These are phyloP conservation scores for Silurus glanis DNA, from an alignment of 2,113 vertebrate species.

Conservation along the genomic window DNA sequence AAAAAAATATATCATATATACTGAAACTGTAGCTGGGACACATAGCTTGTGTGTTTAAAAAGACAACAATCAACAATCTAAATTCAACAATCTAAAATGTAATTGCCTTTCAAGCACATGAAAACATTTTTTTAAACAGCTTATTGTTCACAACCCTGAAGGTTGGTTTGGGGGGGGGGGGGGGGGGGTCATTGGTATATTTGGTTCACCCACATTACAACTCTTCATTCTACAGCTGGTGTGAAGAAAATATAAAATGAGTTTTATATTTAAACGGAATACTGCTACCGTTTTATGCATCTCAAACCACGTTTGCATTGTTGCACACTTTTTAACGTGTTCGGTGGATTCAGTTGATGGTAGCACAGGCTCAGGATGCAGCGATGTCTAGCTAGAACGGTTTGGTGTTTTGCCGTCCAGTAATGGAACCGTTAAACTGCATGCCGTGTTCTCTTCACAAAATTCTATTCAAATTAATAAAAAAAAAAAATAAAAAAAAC, in stretches of 20 bases:
- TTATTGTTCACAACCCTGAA: neutral
- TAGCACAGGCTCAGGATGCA: neutral
- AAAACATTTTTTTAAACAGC: neutral
- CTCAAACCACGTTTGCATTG: neutral
- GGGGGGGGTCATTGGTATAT: too few species aligned
- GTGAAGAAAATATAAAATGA: too few species aligned
- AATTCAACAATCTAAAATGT: neutral
- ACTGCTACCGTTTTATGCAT: neutral
- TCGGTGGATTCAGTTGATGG: neutral
- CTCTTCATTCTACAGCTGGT: neutral
- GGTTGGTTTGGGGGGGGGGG: too few species aligned
- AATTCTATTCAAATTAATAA: neutral
- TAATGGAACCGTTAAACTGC: neutral
- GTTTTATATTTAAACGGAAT: too few species aligned
- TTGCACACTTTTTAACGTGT: neutral
- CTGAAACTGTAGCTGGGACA: neutral
- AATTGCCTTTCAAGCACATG: neutral
- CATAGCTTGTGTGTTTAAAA: neutral
- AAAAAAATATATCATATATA: neutral
- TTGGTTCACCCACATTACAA: too few species aligned
- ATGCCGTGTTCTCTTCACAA: neutral
- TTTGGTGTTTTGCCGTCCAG: neutral
- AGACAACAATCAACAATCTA: neutral
- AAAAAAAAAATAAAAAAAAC: neutral
- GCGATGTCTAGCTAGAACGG: constrained; percentile 6